Evolutionary conservation across 2,797 vertebrate species (phyloP), one percentile per base, ranked within the genome.

Genomic region (Synanceia verrucosa): DNA sequence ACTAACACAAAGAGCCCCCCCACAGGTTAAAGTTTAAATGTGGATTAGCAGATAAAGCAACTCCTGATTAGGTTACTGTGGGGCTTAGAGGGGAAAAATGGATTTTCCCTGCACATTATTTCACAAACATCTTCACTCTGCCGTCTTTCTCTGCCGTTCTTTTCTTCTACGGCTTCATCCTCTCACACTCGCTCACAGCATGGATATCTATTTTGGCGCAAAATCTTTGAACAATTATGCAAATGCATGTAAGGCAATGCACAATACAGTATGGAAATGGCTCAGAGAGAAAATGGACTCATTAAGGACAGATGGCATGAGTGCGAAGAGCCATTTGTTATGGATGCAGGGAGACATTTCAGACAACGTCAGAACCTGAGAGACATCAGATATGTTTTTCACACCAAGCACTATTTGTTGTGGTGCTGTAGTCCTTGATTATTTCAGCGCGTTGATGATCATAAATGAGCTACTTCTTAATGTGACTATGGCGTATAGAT

Each of bases 1-100:
- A 95, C 94, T 94, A 96, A 95, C 95, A 98, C 96, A 98, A 99
- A 97, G 95, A 96, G 96, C 94, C 95, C 96, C 96, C 96, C 96
- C 94, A 96, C 95, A 96, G 96, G 96, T 97, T 97, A 97, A 97
- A 98, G 96, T 99, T 98, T 98, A 98, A 98, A 97, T 95, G 96
- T 97, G 96, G 96, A 99, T 97, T 98, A 97, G 93, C 92, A 96
- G 95, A 97, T 97, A 97, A 97, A 96, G 95, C 95, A 94, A 94
- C 94, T 95, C 93, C 93, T 97, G 95, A 96, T 91, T 95, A 96
- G 95, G 94, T 97, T 97, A 98, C 95, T 93, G 93, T 94, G 92
- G 93, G 91, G 94, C 94, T 95, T 93, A 92, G 90, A 94, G 74
- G 86, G 11, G 26, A 39, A 72, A 96, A 95, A 92, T 94, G 86